Percentiles rank a stretch among this genome's conserved stretches.
Conservation (phyloP, 1,140 invertebrate species). For the Metopolophium dirhodum region DNA sequence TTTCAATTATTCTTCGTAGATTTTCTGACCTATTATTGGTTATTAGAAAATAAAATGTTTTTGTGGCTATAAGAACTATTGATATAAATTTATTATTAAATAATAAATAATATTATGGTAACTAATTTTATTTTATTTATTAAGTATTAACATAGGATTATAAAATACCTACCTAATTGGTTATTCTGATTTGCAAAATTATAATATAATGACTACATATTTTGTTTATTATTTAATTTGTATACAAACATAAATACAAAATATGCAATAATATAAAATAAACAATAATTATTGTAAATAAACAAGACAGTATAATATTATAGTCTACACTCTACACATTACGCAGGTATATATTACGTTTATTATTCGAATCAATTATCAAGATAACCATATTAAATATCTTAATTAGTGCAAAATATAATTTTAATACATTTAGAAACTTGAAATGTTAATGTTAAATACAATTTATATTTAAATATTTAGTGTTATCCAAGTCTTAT, state of each 20-base stretch:
- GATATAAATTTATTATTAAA: neutral
- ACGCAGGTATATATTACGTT: neutral
- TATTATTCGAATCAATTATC: neutral
- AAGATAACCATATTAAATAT: neutral
- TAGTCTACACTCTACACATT: too few relatives aligned
- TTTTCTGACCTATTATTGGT: neutral
- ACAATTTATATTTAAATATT: neutral
- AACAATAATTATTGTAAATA: neutral
- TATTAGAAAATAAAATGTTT: neutral
- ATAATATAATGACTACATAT: neutral
- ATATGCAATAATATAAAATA: neutral
- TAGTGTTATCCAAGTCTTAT: too few relatives aligned
- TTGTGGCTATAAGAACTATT: neutral
- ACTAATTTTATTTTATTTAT: neutral
- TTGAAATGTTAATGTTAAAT: neutral
- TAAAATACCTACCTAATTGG: neutral
- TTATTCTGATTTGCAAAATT: neutral
- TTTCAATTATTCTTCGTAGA: neutral
- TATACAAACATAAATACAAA: neutral
- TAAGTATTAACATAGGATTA: neutral
- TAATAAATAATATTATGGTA: neutral
- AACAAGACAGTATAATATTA: neutral
- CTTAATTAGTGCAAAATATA: neutral
- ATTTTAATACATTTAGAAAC: neutral
- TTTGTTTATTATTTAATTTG: constrained; percentile 8